Percentiles rank a stretch among this genome's conserved stretches.
Evolutionary conservation across 92 coral and sea anemone genomes (phyloP).

Genomic region (Epizoanthus ramosus): DNA sequence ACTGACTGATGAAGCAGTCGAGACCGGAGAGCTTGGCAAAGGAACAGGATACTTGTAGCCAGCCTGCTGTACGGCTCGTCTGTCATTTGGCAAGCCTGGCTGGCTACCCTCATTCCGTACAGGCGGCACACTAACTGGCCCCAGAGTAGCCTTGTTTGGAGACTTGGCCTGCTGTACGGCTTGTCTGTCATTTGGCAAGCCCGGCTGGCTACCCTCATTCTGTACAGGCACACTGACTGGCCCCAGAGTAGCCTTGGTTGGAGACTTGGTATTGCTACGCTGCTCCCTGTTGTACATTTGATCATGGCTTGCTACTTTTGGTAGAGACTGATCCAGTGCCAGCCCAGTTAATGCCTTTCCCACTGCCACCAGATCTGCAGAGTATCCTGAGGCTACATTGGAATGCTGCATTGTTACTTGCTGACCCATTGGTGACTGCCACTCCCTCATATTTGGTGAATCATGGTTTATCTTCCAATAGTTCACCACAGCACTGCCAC

Average conservation of each 20-base stretch:
- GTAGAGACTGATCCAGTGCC: neutral
- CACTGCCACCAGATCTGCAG: conserved; percentile 11
- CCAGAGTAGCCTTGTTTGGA: neutral
- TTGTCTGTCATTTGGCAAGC: neutral
- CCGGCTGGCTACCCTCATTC: neutral
- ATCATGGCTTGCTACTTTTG: neutral
- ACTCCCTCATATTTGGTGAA: neutral
- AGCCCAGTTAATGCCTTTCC: neutral
- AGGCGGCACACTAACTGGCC: neutral
- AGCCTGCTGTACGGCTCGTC: neutral
- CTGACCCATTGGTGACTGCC: neutral
- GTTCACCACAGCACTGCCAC: neutral
- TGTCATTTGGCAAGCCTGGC: neutral
- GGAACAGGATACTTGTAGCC: neutral
- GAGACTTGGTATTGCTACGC: neutral
- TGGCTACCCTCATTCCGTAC: neutral
- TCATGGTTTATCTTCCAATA: conserved; percentile 1
- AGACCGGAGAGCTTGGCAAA: neutral
- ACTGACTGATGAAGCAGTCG: neutral
- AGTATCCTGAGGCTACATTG: neutral
- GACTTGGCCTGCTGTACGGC: neutral
- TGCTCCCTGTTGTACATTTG: neutral
- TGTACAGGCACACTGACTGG: neutral
- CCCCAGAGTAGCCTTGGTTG: neutral
- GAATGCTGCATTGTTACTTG: neutral